A percentile compares a stretch with the other conserved stretches of the same genome.
These are phyloP conservation scores for Cottoperca gobio DNA, from an alignment of 2,797 vertebrate species.

Conservation along the genomic window DNA sequence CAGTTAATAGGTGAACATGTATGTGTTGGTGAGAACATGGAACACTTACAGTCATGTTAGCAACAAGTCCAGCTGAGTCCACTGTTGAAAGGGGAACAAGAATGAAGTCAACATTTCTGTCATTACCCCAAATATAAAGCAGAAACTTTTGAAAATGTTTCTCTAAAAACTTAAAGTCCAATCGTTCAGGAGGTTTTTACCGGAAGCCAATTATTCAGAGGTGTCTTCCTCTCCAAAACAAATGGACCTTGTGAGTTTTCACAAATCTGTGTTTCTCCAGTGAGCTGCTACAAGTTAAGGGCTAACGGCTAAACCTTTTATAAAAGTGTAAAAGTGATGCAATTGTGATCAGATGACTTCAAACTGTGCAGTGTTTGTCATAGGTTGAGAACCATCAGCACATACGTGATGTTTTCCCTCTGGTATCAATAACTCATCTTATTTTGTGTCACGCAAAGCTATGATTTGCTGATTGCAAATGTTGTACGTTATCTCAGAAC, in stretches of 20 bases:
- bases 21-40: background rate
- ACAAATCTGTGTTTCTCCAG: too few relatives aligned
- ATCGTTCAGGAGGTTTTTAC: too few relatives aligned
- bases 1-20: background rate
- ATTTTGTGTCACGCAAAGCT: background rate
- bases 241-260: too few relatives aligned
- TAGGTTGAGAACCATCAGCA: background rate
- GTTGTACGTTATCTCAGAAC: background rate
- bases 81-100: conserved; percentile 61
- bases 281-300: too few relatives aligned
- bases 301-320: too few relatives aligned
- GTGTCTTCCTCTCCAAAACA: too few relatives aligned
- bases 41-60: conserved; percentile 83
- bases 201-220: too few relatives aligned
- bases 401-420: background rate
- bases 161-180: too few relatives aligned
- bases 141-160: too few relatives aligned
- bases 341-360: background rate
- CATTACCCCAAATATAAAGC: background rate
- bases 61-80: conserved; percentile 78
- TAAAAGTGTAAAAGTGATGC: too few relatives aligned
- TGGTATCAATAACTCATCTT: background rate
- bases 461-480: background rate
- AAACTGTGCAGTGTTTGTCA: background rate
- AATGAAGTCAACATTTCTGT: background rate